Evolutionary conservation across 2,797 vertebrate genomes (phyloP).

Genomic region (Morus bassanus): DNA sequence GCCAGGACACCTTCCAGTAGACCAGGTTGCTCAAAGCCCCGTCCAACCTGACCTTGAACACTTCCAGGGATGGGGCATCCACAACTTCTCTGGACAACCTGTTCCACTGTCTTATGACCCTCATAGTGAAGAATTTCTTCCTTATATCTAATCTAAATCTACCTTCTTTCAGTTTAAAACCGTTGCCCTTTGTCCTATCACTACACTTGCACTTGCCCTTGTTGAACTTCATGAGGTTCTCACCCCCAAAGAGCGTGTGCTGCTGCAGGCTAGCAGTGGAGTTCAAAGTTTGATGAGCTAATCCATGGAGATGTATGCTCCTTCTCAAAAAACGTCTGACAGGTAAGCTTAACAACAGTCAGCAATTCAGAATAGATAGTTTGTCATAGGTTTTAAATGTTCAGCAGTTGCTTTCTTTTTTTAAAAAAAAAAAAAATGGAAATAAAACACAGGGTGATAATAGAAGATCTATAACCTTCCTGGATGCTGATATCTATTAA

Average conservation of each 20-base stretch:
- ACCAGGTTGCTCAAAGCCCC: too few relatives aligned
- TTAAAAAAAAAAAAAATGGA: neutral
- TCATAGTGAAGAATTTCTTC: too few relatives aligned
- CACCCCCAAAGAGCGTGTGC: neutral
- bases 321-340: neutral
- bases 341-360: neutral
- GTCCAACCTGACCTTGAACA: too few relatives aligned
- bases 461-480: neutral
- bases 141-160: too few relatives aligned
- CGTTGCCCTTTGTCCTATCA: too few relatives aligned
- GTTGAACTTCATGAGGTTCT: too few relatives aligned
- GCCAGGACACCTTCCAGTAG: too few relatives aligned
- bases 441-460: neutral
- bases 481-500: neutral
- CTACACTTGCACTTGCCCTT: too few relatives aligned
- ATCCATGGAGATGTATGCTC: neutral
- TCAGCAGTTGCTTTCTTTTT: neutral
- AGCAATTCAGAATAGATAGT: neutral
- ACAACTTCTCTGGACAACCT: too few relatives aligned
- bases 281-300: neutral
- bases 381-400: neutral
- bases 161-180: too few relatives aligned
- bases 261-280: neutral
- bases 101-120: too few relatives aligned
- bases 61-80: too few relatives aligned